Evolutionary conservation across 2,888 invertebrate species (phyloP).

Genomic region (Syrphus vitripennis): DNA sequence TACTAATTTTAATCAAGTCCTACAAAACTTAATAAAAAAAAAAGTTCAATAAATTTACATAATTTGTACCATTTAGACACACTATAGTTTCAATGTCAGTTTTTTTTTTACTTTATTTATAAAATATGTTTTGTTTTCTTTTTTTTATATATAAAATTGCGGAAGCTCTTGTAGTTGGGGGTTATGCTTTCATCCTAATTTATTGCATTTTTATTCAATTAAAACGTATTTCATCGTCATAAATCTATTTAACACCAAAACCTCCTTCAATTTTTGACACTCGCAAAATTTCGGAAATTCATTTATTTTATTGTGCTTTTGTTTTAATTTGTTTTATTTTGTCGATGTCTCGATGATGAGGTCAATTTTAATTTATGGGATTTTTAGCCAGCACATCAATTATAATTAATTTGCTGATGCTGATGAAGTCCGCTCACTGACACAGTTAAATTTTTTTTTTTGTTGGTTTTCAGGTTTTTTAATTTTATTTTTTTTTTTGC

Average conservation of each 20-base stretch:
- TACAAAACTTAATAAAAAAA: background rate
- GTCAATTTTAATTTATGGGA: constrained; percentile 10
- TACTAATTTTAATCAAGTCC: background rate
- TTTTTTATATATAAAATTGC: background rate
- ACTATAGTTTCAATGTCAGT: background rate
- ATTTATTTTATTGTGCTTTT: background rate
- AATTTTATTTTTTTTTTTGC: background rate
- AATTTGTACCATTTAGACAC: background rate
- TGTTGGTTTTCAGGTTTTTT: constrained; percentile 4
- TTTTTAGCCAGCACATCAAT: constrained; percentile 5
- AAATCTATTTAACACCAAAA: background rate
- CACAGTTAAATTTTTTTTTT: too few species aligned
- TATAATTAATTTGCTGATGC: background rate
- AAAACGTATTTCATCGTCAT: background rate
- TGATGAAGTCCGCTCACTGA: constrained; percentile 5
- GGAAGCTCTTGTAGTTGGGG: background rate
- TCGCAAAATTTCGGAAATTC: constrained; percentile 9
- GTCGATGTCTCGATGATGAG: background rate
- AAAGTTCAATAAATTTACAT: background rate
- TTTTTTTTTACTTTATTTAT: background rate
- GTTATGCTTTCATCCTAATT: background rate
- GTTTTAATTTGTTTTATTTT: background rate
- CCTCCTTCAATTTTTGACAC: background rate
- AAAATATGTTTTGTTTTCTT: background rate
- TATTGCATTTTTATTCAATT: background rate